Conservation (phyloP, 1,140 invertebrate genomes). For the Ptiloglossa arizonensis region DNA sequence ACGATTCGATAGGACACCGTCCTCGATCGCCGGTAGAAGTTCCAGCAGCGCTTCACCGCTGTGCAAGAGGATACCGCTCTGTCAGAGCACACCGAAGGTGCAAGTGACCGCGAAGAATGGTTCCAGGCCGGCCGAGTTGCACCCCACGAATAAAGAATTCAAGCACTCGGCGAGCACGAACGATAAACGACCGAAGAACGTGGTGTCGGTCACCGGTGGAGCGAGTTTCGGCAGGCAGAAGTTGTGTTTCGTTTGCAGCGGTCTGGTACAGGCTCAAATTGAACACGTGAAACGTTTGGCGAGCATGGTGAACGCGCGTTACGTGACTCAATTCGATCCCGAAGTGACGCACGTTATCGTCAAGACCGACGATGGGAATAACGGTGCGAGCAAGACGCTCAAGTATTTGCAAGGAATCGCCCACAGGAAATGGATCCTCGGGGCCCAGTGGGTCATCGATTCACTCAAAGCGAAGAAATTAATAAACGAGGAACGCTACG, state of each 20-base stretch:
- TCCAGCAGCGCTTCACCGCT: background rate
- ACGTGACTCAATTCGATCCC: constrained; percentile 38
- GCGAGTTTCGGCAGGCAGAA: background rate
- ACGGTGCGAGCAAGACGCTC: constrained; percentile 58
- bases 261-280: constrained; percentile 9
- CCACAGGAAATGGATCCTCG: constrained; percentile 61
- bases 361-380: constrained; percentile 1
- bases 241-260: constrained; percentile 62
- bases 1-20: background rate
- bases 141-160: background rate
- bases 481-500: constrained; percentile 82
- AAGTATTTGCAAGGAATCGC: constrained; percentile 70
- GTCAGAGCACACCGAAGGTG: constrained; percentile 46
- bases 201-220: background rate
- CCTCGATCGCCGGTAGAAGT: background rate
- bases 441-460: constrained; percentile 84
- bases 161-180: background rate
- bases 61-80: background rate
- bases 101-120: background rate
- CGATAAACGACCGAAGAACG: background rate
- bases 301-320: constrained; percentile 31
- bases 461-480: constrained; percentile 84
- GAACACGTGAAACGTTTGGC: constrained; percentile 44
- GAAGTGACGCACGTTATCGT: constrained; percentile 68
- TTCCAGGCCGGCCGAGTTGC: background rate